Evolutionary conservation across 1,140 invertebrate genomes (phyloP).

Genomic region (Heliconius himera): DNA sequence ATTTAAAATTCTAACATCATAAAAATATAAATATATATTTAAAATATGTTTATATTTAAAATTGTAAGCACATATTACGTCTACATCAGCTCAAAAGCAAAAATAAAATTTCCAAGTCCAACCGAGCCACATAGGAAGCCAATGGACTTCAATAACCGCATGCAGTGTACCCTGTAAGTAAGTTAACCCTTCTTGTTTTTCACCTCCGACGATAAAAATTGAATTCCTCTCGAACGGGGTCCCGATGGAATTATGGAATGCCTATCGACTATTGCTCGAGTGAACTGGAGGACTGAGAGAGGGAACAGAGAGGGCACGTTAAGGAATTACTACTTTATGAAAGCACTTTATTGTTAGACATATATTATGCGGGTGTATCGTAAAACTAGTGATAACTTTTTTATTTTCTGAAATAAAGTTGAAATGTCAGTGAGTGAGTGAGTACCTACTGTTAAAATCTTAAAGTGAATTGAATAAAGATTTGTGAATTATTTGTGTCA

Average conservation of each 20-base stretch:
- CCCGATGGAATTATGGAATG: conserved; percentile 34
- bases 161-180: conserved; percentile 27
- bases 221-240: conserved; percentile 29
- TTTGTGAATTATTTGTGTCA: too few relatives aligned
- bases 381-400: background rate
- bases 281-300: conserved; percentile 19
- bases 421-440: background rate
- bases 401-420: background rate
- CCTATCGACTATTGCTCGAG: conserved; percentile 22
- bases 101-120: background rate
- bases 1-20: too few relatives aligned
- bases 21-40: too few relatives aligned
- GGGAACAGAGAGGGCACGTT: conserved; percentile 27
- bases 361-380: background rate
- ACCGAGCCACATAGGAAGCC: background rate
- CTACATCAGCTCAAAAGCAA: background rate
- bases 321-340: conserved; percentile 41
- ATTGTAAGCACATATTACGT: background rate
- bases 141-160: conserved; percentile 32
- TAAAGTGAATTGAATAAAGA: too few relatives aligned
- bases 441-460: background rate
- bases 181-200: conserved; percentile 37
- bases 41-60: too few relatives aligned
- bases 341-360: conserved; percentile 23
- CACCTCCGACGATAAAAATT: conserved; percentile 36